Percentiles rank a stretch among this genome's conserved stretches.
These are phyloP conservation scores for Cheirogaleus medius DNA, from an alignment of 2,113 vertebrate genomes.

Conservation along the genomic window DNA sequence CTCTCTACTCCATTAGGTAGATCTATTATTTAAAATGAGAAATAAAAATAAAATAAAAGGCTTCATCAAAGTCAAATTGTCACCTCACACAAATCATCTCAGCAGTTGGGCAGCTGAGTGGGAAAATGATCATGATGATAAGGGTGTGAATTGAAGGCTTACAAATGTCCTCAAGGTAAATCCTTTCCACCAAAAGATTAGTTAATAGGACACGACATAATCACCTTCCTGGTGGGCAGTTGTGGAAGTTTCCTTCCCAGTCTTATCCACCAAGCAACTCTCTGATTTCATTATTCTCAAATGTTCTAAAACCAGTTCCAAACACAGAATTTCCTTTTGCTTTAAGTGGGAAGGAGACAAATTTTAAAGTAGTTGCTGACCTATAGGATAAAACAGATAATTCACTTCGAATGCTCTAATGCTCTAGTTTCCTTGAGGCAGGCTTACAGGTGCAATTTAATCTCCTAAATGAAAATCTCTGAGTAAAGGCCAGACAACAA, in stretches of 20 bases:
- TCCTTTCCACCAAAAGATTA: constrained; percentile 74
- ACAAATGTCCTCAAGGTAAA: constrained; percentile 70
- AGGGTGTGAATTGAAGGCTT: constrained; percentile 39
- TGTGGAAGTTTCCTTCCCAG: constrained; percentile 24
- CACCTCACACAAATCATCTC: not conserved
- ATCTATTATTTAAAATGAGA: not conserved
- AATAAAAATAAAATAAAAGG: not conserved
- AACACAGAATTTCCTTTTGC: not conserved
- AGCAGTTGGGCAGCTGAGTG: not conserved
- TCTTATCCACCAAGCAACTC: not conserved
- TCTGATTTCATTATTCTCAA: constrained; percentile 47
- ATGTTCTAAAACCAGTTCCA: not conserved
- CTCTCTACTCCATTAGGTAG: not conserved
- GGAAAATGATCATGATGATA: constrained; percentile 48
- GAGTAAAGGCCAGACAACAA: not conserved
- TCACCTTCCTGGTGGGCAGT: not conserved
- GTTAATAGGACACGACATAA: constrained; percentile 77
- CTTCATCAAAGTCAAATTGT: not conserved
- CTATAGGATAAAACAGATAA: not conserved
- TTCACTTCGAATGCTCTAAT: fast-evolving
- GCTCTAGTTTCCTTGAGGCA: not conserved
- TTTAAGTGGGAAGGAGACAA: not conserved
- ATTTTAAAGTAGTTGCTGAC: not conserved
- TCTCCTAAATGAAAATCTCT: constrained; percentile 43
- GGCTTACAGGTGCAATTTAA: not conserved